Percentiles rank a stretch among this genome's conserved stretches.
Conservation (phyloP, 2,113 vertebrate genomes). For the Ovis aries region DNA sequence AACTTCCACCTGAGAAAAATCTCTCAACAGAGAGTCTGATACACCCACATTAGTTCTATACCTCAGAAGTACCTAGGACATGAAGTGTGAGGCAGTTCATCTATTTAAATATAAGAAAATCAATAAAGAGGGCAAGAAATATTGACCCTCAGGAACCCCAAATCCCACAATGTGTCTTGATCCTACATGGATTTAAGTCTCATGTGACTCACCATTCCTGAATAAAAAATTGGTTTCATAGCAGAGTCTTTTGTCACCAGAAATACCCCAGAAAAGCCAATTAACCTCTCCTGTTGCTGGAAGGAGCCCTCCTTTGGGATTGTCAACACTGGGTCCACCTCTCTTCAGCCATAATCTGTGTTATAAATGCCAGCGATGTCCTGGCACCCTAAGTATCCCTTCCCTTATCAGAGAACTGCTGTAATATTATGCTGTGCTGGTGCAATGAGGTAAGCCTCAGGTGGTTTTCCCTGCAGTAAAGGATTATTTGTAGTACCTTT, state of each 20-base stretch:
- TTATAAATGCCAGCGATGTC: background rate
- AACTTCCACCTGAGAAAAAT: background rate
- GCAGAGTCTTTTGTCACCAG: background rate
- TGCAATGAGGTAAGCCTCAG: background rate
- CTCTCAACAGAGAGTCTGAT: background rate
- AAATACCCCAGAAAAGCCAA: background rate
- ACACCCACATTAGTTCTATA: background rate
- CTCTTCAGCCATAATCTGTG: background rate
- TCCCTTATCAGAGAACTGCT: background rate
- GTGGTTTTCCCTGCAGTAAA: background rate
- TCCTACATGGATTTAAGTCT: background rate
- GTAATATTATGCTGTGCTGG: background rate
- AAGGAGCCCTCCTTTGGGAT: background rate
- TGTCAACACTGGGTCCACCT: background rate
- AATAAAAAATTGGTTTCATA: background rate
- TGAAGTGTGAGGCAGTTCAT: background rate
- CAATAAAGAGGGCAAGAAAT: background rate
- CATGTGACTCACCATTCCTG: background rate
- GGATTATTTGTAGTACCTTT: background rate
- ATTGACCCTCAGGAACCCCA: background rate
- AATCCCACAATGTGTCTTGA: background rate
- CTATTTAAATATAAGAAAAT: background rate
- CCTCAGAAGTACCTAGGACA: background rate
- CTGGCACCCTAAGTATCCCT: background rate
- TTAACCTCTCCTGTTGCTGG: background rate